phyloP scores from a whole-genome alignment of 2,797 vertebrate genomes.

The Scolopax bukidnonensis region DNA sequence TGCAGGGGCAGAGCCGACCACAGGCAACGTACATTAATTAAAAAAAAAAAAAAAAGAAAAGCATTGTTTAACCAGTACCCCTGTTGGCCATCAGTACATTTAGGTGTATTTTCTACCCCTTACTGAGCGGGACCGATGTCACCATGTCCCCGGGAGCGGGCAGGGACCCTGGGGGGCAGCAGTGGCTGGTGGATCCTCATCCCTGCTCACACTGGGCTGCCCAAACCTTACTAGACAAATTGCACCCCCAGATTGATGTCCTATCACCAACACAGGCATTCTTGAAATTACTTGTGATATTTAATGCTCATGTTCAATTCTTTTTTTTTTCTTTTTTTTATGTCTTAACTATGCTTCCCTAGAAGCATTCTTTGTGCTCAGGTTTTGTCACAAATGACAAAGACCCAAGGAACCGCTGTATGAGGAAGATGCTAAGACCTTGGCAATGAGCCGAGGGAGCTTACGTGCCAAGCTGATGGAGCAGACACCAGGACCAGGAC shows the following conservation, averaged over 20 bases:
- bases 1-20: not conserved
- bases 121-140: rapidly evolving
- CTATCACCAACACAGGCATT: not conserved
- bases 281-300: not conserved
- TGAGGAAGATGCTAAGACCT: not conserved
- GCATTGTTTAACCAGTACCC: not conserved
- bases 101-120: not conserved
- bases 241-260: not conserved
- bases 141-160: not conserved
- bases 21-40: not conserved
- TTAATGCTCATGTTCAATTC: not conserved
- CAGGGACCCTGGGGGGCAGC: not conserved
- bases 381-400: not conserved
- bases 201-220: not conserved
- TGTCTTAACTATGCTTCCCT: not conserved
- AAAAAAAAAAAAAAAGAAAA: not conserved
- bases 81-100: not conserved
- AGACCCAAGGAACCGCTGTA: not conserved
- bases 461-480: not conserved
- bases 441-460: not conserved
- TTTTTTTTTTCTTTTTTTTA: not conserved
- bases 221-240: rapidly evolving
- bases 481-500: rapidly evolving
- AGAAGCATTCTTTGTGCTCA: not conserved
- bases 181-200: not conserved